Evolutionary conservation across 2,888 invertebrate genomes (phyloP), one percentile per base, ranked within the genome.

Genomic region (Kryphioiulus occultus): DNA sequence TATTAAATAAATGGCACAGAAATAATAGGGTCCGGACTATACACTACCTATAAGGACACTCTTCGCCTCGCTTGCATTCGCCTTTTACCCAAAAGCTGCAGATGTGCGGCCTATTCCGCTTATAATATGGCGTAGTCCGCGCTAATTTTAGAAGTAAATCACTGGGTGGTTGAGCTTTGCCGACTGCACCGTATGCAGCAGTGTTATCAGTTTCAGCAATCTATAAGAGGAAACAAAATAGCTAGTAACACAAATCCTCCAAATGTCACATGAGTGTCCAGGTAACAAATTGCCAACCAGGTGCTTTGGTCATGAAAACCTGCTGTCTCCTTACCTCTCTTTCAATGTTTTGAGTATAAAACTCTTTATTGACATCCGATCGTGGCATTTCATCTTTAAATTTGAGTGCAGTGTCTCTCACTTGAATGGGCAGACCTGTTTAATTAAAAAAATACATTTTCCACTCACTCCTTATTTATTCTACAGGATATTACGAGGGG

Each of bases 71-170:
- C 91, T 97, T 95, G 92, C 98, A 98, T 92, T 98, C 98, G 1
- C 98, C 98, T 93, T 98, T 99, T n/a, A 98, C 98, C 97, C 98
- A 98, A 92, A 98, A 99, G 0, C 98, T 98, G 92, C 98, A 98
- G 86, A 98, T 97, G 92, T 98, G 98, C 0, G 98, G 98, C 90
- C 97, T 93, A 91, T 98, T 98, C 88, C 98, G 93, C 91, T 98
- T 98, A 92, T 99, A 98, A 92, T 98, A 99, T 0, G 98, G 98
- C 84, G 97, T 96, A 5, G 97, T 98, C 87, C 98, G 93, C 0
- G 98, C 98, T 90, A 98, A 93, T 90, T 98, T 95, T 92, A 96
- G 94, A 88, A 98, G 92, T 90, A 98, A 93, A 91, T 97, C 97
- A 90, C 96, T 92, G 94, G 89, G 96, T 94, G 90, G 95, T 91